Percentiles rank a stretch among this genome's conserved stretches.
Evolutionary conservation across 2,797 vertebrate species (phyloP).

Genomic region (Gorsachius magnificus): DNA sequence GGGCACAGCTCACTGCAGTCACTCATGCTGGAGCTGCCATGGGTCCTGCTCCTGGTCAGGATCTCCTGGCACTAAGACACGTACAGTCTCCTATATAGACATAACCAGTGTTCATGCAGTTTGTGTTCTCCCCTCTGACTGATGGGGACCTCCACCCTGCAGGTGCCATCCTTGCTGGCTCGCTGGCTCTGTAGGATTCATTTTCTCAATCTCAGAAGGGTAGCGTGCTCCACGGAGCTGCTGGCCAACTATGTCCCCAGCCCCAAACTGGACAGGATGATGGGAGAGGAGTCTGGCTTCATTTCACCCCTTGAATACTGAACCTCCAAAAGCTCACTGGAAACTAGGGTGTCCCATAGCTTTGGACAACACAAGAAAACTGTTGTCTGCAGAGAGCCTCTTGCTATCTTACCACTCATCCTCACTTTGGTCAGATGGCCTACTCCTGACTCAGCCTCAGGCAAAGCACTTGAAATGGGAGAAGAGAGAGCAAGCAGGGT

Average conservation of each 20-base stretch:
- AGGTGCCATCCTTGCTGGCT: background rate
- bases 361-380: background rate
- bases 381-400: background rate
- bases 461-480: background rate
- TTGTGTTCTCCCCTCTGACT: background rate
- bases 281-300: background rate
- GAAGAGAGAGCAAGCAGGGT: background rate
- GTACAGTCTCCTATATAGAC: background rate
- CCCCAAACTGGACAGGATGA: background rate
- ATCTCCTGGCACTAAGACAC: background rate
- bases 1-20: background rate
- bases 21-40: background rate
- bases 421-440: background rate
- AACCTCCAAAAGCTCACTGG: background rate
- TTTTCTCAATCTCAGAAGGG: background rate
- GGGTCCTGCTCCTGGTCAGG: background rate
- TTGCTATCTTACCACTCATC: background rate
- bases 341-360: background rate
- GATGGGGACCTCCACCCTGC: rapidly evolving
- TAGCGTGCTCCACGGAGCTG: background rate
- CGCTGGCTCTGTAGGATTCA: rapidly evolving
- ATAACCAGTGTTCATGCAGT: background rate
- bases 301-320: rapidly evolving
- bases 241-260: background rate
- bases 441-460: background rate